Evolutionary conservation across 2,888 invertebrate species (phyloP).

Genomic region (Pseudococcus longispinus): DNA sequence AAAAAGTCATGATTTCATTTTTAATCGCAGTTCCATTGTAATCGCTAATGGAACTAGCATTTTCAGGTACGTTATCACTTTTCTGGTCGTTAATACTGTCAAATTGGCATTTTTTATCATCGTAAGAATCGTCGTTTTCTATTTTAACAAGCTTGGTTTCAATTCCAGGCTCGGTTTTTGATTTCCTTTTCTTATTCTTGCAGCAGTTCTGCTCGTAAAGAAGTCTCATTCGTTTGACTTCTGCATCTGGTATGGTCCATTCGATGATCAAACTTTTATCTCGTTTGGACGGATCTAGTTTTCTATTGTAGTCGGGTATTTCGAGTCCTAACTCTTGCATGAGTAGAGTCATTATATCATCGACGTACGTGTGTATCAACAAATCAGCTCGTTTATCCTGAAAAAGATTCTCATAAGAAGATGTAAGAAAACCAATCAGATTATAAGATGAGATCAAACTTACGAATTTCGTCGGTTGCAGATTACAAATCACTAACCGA

Average conservation of each 20-base stretch:
- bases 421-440: too few species aligned
- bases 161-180: neutral
- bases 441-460: constrained; percentile 62
- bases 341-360: constrained; percentile 77
- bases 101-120: neutral
- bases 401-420: constrained; percentile 61
- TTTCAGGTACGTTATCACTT: neutral
- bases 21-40: constrained; percentile 4
- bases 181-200: constrained; percentile 58
- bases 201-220: constrained; percentile 59
- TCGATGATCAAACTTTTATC: constrained; percentile 67
- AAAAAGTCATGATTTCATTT: constrained; percentile 3
- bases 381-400: constrained; percentile 91
- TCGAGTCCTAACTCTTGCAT: constrained; percentile 77
- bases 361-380: constrained; percentile 87
- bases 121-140: neutral
- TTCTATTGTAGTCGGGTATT: constrained; percentile 74
- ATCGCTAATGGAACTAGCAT: neutral
- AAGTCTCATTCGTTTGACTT: constrained; percentile 66
- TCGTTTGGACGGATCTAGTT: constrained; percentile 73
- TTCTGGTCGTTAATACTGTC: neutral
- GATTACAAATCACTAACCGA: constrained; percentile 89
- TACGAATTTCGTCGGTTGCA: constrained; percentile 98
- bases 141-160: neutral
- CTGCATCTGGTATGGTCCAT: constrained; percentile 75